phyloP scores from a whole-genome alignment of 2,888 invertebrate species.

The Abscondita cerata region DNA sequence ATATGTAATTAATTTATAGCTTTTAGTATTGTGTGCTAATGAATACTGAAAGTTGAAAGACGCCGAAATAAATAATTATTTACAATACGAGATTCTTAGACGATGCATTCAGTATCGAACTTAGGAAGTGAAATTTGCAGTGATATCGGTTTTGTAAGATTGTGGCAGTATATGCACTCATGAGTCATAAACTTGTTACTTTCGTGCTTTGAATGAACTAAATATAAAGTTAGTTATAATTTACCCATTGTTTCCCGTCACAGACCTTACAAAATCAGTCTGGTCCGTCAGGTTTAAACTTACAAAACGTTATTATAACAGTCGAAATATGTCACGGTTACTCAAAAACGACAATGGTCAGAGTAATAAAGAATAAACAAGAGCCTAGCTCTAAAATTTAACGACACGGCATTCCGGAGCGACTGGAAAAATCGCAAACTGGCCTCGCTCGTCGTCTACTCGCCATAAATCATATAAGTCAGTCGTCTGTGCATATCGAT shows the following conservation, averaged over 20 bases:
- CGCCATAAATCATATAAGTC: constrained; percentile 42
- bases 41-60: constrained; percentile 34
- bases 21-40: constrained; percentile 44
- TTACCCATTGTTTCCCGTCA: constrained; percentile 33
- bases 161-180: constrained; percentile 12
- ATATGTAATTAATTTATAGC: constrained; percentile 44
- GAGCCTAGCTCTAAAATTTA: constrained; percentile 39
- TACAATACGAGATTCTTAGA: constrained; percentile 28
- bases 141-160: constrained; percentile 13
- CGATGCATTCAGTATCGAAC: constrained; percentile 18
- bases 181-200: constrained; percentile 25
- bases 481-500: constrained; percentile 47
- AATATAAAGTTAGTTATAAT: constrained; percentile 36
- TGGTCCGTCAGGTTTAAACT: constrained; percentile 34
- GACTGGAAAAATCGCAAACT: constrained; percentile 37
- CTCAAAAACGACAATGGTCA: constrained; percentile 38
- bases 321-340: constrained; percentile 40
- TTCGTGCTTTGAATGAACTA: constrained; percentile 35
- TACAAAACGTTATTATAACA: constrained; percentile 36
- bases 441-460: constrained; percentile 38
- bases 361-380: constrained; percentile 37
- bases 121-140: constrained; percentile 6
- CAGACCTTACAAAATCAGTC: constrained; percentile 34
- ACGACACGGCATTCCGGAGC: constrained; percentile 40
- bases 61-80: constrained; percentile 36